Evolutionary conservation across 2,113 vertebrate genomes (phyloP).

Genomic region (Euleptes europaea): DNA sequence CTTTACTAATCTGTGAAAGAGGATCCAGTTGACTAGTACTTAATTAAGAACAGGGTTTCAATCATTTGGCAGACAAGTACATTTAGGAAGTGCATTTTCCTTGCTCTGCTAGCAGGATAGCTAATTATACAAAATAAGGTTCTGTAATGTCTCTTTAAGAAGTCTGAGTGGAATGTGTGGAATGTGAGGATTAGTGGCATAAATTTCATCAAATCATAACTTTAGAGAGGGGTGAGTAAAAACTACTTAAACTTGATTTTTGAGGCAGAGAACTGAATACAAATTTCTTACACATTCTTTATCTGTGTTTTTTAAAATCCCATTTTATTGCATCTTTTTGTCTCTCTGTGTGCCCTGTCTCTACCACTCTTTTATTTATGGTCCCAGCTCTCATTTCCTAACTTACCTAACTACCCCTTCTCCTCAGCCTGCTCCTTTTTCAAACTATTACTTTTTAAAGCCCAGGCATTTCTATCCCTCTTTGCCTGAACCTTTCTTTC

Average conservation of each 20-base stretch:
- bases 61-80: background rate
- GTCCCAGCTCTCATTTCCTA: too few relatives aligned
- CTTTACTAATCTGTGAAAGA: background rate
- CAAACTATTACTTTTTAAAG: background rate
- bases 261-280: slow-evolving; percentile 1
- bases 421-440: fast-evolving
- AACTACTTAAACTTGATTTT: slow-evolving; percentile 20
- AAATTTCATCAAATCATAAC: slow-evolving; percentile 35
- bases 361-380: too few relatives aligned
- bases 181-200: slow-evolving; percentile 61
- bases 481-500: background rate
- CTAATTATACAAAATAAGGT: slow-evolving; percentile 39
- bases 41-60: background rate
- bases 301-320: background rate
- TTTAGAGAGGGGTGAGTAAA: slow-evolving; percentile 23
- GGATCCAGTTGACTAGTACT: background rate
- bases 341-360: background rate
- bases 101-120: background rate
- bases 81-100: slow-evolving; percentile 16
- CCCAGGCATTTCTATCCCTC: background rate
- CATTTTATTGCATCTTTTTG: background rate
- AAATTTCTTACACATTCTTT: background rate
- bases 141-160: slow-evolving; percentile 52
- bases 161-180: slow-evolving; percentile 59
- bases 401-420: background rate